Evolutionary conservation across 1,140 invertebrate genomes (phyloP), one percentile per base, ranked within the genome.

Genomic region (Drosophila sulfurigaster): DNA sequence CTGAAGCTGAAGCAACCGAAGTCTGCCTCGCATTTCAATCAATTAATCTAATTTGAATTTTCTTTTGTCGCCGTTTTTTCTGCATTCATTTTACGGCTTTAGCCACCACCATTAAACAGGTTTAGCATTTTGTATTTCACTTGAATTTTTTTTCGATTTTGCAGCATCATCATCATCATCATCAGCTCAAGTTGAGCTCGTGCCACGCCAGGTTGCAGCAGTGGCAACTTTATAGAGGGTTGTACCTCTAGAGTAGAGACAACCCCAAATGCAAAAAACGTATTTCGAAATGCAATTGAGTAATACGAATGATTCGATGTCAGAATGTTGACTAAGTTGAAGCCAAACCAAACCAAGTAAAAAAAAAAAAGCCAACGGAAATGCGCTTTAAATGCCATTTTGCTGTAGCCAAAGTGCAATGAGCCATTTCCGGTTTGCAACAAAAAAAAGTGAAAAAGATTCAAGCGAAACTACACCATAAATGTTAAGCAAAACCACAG

Each of bases 21-120:
- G 65, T 16, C 63, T 66, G 54, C 51, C 70, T 59, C 72, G 81
- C 78, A 77, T 90, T 91, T 91, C 90, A 90, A 91, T 91, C 90
- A 91, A 91, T 91, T 91, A 91, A 91, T 91, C 90, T 91, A 91
- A 91, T 91, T 91, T 91, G 88, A 91, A 91, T 85, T 91, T 88
- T 71, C 65, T 80, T 78, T 78, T 82, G 85, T 83, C 66, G 68
- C 54, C 41, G 25, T 69, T 66, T 83, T 78, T 65, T 72, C 32
- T 8, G 7, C 2, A 10, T 11, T 64, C 38, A 51, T 56, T 58
- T 49, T 70, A n/a, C 48, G 45, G 10, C 48, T 59, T 58, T 54
- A 76, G 75, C 81, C 81, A 82, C 82, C 75, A 81, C 83, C 81
- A 66, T 83, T 75, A 80, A 88, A 88, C 80, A 73, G 79, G 83